Base-by-base conservation (phyloP, 2,113 vertebrate species). In the Cyrtonyx montezumae region DNA sequence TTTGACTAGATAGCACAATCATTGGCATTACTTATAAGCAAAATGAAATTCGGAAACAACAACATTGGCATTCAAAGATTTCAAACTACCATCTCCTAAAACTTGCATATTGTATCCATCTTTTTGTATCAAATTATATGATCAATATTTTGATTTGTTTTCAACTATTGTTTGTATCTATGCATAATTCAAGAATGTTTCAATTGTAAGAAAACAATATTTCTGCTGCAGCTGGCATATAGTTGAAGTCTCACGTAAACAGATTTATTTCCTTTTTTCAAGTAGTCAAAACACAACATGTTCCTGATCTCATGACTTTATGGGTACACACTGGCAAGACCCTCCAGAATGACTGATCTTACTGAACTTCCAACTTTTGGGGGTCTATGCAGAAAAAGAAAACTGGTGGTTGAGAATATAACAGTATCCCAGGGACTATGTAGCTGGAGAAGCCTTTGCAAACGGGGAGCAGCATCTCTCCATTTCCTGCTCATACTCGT, bases 61-160 rank as follows among this genome's bases (percentile, higher is more conserved):
- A 48, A 11, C 73, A 65, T 43, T 32, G 28, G 36, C 83, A 48
- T 56, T 63, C 75, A 53, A 84, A 61, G 43, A 55, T 56, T 86
- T 67, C 16, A n/a, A 22, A 13, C 34, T 84, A 65, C 8, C 42
- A 48, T 2, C 40, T 80, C 62, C 37, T 83, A 28, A 85, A 91
- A 65, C 12, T 58, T 83, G 30, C 34, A 43, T 85, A 66, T 59
- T 81, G 74, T 49, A 74, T 32, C 79, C 91, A 79, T 78, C 63
- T 92, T 61, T 51, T 82, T 61, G 8, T 6, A 37, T n/a, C 32
- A 62, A 88, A 70, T 61, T 22, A 9, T 43, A 68, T 30, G 71
- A 42, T 82, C 75, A 84, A 73, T 56, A 67, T 79, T 92, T 85
- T 77, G 45, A 82, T 77, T 42, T 21, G 45, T 63, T 87, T 89